Percentiles rank a stretch among this genome's conserved stretches.
These are phyloP conservation scores for Saturnia japonica DNA, from an alignment of 2,888 invertebrate species.

Conservation along the genomic window DNA sequence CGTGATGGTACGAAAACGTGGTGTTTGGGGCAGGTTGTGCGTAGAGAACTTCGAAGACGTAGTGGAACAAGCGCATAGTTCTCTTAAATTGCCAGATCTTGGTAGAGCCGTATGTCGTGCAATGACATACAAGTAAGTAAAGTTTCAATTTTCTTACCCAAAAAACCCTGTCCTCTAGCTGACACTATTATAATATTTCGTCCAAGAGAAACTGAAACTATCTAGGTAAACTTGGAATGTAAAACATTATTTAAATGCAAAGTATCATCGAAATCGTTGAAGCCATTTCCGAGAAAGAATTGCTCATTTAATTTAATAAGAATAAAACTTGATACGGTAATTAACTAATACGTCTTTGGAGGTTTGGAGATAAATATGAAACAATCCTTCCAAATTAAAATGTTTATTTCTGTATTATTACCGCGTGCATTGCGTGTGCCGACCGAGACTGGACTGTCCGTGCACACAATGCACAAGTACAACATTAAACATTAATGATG, in stretches of 20 bases:
- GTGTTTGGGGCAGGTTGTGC: conserved; percentile 90
- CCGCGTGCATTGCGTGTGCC: no score
- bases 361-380: no score
- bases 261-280: no score
- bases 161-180: background rate
- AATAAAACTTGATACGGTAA: background rate
- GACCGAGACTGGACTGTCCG: no score
- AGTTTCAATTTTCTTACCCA: background rate
- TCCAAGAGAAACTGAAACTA: background rate
- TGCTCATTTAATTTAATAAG: no score
- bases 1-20: conserved; percentile 88
- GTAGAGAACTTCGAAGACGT: conserved; percentile 85
- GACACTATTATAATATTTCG: background rate
- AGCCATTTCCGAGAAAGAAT: no score
- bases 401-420: no score
- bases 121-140: conserved; percentile 87
- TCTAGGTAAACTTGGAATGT: no score
- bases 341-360: background rate
- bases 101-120: conserved; percentile 89
- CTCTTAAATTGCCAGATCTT: conserved; percentile 85
- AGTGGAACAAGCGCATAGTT: conserved; percentile 79
- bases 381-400: no score
- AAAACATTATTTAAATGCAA: no score
- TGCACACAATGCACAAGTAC: no score
- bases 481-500: no score